Evolutionary conservation across 2,888 invertebrate genomes (phyloP).

Genomic region (Icerya purchasi): DNA sequence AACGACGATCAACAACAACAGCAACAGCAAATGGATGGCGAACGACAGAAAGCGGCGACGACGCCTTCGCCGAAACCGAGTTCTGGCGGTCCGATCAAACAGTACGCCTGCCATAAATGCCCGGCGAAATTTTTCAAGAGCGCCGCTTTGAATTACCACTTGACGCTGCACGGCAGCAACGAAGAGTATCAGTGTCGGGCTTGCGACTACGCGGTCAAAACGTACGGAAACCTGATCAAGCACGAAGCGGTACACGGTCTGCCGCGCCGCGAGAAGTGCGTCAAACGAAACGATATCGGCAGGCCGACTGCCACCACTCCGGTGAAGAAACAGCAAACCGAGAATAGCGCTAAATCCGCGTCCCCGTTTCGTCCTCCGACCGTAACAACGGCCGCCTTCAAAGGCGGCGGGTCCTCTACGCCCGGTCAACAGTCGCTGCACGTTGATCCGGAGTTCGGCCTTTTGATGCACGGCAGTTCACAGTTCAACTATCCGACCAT

Average conservation of each 20-base stretch:
- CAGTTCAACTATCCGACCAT: constrained; percentile 54
- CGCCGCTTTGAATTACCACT: constrained; percentile 45
- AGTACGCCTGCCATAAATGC: constrained; percentile 37
- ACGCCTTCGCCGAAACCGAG: constrained; percentile 2
- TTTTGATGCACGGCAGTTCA: constrained; percentile 49
- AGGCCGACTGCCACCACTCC: not conserved
- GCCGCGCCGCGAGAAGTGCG: constrained; percentile 8
- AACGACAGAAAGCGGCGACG: constrained; percentile 22
- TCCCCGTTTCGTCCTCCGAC: constrained; percentile 23
- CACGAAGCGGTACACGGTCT: constrained; percentile 32
- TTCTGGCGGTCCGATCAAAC: constrained; percentile 14
- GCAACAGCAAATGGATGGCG: constrained; percentile 2
- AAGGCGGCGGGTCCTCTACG: constrained; percentile 21
- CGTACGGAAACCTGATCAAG: constrained; percentile 40
- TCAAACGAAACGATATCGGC: not conserved
- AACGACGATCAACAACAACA: not conserved
- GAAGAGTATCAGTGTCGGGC: constrained; percentile 43
- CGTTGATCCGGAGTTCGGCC: constrained; percentile 42
- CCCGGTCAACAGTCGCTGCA: constrained; percentile 15
- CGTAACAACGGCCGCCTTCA: not conserved
- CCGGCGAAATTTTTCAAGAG: constrained; percentile 51
- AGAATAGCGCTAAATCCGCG: constrained; percentile 26
- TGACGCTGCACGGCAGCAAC: constrained; percentile 40
- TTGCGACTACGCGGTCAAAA: constrained; percentile 48
- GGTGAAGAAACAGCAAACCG: constrained; percentile 3